Evolutionary conservation across 2,113 vertebrate species (phyloP).

Genomic region (Alligator mississippiensis): DNA sequence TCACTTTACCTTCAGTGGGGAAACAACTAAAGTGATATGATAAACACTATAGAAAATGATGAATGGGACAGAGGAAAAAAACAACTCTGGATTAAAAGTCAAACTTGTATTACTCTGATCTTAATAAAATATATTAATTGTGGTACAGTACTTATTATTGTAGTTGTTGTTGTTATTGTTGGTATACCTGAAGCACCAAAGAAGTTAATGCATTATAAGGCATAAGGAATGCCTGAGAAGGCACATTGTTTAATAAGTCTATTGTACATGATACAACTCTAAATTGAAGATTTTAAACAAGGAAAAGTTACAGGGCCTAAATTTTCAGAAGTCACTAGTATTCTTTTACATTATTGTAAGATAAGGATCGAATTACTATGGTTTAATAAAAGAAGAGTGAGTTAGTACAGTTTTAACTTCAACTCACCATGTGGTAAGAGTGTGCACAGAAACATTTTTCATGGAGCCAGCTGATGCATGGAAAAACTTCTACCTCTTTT

Average conservation of each 20-base stretch:
- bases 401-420: too few relatives aligned
- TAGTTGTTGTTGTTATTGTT: not conserved
- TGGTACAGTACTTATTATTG: not conserved
- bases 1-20: not conserved
- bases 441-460: too few relatives aligned
- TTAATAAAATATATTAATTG: not conserved
- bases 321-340: not conserved
- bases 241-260: not conserved
- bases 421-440: too few relatives aligned
- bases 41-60: not conserved
- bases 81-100: not conserved
- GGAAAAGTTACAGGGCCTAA: not conserved
- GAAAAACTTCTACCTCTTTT: too few relatives aligned
- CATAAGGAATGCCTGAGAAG: conserved; percentile 1
- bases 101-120: not conserved
- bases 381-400: too few relatives aligned
- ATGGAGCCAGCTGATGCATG: too few relatives aligned
- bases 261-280: not conserved
- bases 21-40: not conserved
- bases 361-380: too few relatives aligned
- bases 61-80: not conserved
- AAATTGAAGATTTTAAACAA: not conserved
- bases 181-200: too few relatives aligned
- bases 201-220: too few relatives aligned
- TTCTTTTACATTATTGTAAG: too few relatives aligned